A percentile compares a stretch with the other conserved stretches of the same genome.
These are phyloP conservation scores for Mastomys natalensis DNA, from an alignment of 2,113 vertebrate species.

Conservation along the genomic window DNA sequence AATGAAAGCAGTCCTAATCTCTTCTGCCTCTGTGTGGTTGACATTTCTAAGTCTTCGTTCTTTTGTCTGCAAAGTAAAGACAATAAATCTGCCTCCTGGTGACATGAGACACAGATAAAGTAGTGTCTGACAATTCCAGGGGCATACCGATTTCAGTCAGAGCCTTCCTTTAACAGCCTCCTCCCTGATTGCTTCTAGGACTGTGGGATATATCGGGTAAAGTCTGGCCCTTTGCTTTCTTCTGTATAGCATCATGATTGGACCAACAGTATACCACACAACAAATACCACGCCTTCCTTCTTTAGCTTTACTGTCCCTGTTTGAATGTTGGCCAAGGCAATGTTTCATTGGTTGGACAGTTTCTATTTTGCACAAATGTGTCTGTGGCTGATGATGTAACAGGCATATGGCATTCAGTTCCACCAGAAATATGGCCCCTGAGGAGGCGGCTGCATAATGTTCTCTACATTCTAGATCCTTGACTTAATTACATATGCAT, in stretches of 20 bases:
- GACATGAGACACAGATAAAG: background rate
- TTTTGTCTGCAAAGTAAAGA: background rate
- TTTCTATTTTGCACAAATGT: slow-evolving; percentile 9
- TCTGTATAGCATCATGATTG: background rate
- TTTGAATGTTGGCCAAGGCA: slow-evolving; percentile 1
- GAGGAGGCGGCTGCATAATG: background rate
- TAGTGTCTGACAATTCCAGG: background rate
- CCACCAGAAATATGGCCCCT: background rate
- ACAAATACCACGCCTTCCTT: background rate
- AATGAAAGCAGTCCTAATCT: background rate
- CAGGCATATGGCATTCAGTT: background rate
- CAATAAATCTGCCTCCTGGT: background rate
- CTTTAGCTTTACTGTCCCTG: background rate
- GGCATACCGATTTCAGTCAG: background rate
- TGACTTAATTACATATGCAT: background rate
- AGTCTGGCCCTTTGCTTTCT: background rate
- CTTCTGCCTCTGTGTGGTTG: background rate
- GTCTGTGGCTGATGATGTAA: background rate
- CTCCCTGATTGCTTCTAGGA: background rate
- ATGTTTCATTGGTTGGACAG: background rate
- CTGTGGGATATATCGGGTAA: fast-evolving
- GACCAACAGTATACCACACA: background rate
- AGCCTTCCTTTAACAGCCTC: background rate
- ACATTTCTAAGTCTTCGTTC: background rate
- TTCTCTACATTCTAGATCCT: background rate